Evolutionary conservation across 37 sponge, comb jelly and placozoan species (phyloP), one percentile per base, ranked within the genome.

Genomic region (Ianthella basta): DNA sequence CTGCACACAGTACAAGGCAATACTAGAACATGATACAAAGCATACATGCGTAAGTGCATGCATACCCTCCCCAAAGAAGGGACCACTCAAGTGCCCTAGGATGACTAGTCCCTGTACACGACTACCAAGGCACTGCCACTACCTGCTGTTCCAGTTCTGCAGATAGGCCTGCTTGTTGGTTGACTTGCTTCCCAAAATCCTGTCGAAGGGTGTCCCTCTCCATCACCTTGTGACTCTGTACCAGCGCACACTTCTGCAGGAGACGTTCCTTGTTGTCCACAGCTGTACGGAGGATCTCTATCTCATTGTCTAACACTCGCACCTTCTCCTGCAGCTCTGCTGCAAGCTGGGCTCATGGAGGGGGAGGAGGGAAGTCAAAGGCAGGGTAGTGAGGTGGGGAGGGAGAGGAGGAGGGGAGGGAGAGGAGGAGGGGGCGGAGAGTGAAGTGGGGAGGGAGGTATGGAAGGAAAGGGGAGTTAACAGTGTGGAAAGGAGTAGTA

Each of bases 301-400:
- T 89, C 85, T 99, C 99, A 75, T 95, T 97, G 34, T 92, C 83
- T 20, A 99, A 59, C 13, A 99, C 87, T 40, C 93, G 90, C 13
- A 63, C 87, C 85, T 97, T 99, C 89, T 99, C 99, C 24, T 83
- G 73, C 79, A 99, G 67, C 84, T 99, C 99, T 24, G 90, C 88
- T 19, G 86, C 87, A 21, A 88, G 61, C 84, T 93, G 89, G 21
- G 73, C 64, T 8, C 33, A 57, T 15, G 56, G 60, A 14, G 35
- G 83, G 30, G 72, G 34, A 15, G 56, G 70, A 0, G 41, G 44
- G 14, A 54, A 16, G 34, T 53, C 50, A 44, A 44, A 44, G 50
- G 50, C 8, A 44, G 6, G 3, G 50, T 44, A 44, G 50, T 44
- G 50, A 10, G 8, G 50, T 44, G 50, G n/a, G n/a, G n/a, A n/a